A percentile compares a stretch with the other conserved stretches of the same genome.
Evolutionary conservation across 2,113 vertebrate genomes (phyloP).

Genomic region (Monopterus albus): DNA sequence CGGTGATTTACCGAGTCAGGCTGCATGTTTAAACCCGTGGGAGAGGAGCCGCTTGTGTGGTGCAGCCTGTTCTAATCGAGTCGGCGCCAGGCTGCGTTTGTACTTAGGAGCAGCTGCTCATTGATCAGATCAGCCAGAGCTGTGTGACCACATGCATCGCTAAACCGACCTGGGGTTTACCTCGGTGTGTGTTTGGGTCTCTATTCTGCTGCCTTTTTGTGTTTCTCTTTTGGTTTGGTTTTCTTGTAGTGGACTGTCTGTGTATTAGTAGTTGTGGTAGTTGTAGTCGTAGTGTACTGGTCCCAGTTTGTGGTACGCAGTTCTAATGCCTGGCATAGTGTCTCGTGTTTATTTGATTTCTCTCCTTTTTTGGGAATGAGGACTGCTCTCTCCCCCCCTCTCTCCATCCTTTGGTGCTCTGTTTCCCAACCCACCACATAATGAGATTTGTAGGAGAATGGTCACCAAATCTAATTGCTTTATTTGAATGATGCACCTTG

Average conservation of each 20-base stretch:
- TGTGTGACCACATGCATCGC: constrained; percentile 71
- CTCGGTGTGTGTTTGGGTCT: constrained; percentile 65
- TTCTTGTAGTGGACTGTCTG: constrained; percentile 77
- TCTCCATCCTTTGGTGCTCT: constrained; percentile 76
- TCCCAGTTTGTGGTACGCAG: constrained; percentile 79
- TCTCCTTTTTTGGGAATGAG: constrained; percentile 79
- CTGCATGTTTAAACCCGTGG: background rate
- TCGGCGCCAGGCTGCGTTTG: too few species aligned
- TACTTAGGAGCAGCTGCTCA: too few species aligned
- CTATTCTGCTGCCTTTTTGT: constrained; percentile 63
- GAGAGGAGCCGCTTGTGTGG: background rate
- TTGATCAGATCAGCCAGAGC: too few species aligned
- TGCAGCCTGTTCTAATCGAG: constrained; percentile 11
- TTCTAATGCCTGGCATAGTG: constrained; percentile 81
- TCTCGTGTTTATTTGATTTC: constrained; percentile 78
- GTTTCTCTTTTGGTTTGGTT: constrained; percentile 66
- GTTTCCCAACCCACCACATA: constrained; percentile 77
- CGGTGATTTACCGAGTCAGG: background rate
- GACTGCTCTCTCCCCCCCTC: constrained; percentile 63
- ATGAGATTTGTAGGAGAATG: constrained; percentile 81
- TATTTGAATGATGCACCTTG: constrained; percentile 84
- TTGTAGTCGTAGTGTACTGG: constrained; percentile 73
- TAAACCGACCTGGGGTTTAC: constrained; percentile 77
- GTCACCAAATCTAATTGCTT: constrained; percentile 82
- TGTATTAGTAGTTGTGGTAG: constrained; percentile 71